Conservation (phyloP, 2,113 vertebrate species). For the Apistogramma diplotaenia region DNA sequence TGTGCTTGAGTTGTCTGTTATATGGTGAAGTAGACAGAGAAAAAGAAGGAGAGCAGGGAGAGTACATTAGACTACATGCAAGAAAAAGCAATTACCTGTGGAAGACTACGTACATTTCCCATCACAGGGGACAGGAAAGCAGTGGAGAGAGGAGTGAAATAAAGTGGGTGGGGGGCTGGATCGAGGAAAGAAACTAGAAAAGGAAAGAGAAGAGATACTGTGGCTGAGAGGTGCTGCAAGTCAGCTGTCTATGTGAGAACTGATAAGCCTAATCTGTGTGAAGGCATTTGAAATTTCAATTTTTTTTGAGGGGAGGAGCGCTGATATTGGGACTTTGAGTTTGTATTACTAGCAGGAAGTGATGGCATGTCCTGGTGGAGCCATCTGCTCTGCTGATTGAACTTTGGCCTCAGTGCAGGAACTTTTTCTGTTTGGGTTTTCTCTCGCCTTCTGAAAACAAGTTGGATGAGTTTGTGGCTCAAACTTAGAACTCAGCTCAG, state of each 20-base stretch:
- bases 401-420: neutral
- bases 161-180: neutral
- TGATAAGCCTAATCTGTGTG: slow-evolving; percentile 30
- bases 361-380: neutral
- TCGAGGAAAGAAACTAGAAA: neutral
- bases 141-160: slow-evolving; percentile 5
- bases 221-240: neutral
- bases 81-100: slow-evolving; percentile 51
- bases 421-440: neutral
- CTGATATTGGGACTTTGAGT: slow-evolving; percentile 1
- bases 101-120: slow-evolving; percentile 8
- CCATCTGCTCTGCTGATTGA: neutral
- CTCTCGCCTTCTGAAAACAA: neutral
- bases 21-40: neutral
- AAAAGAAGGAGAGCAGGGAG: neutral
- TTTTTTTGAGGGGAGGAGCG: neutral
- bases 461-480: neutral
- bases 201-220: neutral
- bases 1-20: neutral
- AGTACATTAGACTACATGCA: slow-evolving; percentile 18
- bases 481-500: neutral
- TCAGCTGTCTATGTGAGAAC: slow-evolving; percentile 14
- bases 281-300: slow-evolving; percentile 7
- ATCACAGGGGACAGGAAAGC: slow-evolving; percentile 25
- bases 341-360: slow-evolving; percentile 2